phyloP scores from a whole-genome alignment of 2,113 vertebrate species.

The Elephas maximus region DNA sequence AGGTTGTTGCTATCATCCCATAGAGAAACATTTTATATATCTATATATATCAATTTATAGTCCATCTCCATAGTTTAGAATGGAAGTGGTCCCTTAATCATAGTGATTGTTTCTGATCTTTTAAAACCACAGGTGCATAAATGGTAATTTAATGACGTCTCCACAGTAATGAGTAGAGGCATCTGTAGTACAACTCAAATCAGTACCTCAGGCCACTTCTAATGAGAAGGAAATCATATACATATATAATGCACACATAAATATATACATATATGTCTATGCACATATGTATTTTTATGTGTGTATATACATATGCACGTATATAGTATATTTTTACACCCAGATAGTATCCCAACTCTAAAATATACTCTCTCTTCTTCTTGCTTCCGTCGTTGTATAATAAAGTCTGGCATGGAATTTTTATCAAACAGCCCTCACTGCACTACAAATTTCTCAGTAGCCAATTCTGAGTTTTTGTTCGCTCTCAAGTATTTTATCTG shows the following conservation, averaged over 20 bases:
- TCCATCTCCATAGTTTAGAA: conserved; percentile 63
- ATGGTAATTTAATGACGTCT: conserved; percentile 72
- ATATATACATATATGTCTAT: neutral
- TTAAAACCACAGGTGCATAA: conserved; percentile 70
- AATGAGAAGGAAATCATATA: conserved; percentile 50
- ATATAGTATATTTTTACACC: conserved; percentile 55
- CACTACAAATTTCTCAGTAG: conserved; percentile 79
- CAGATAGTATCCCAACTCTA: conserved; percentile 59
- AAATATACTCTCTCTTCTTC: conserved; percentile 67
- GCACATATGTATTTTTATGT: neutral
- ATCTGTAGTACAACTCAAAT: conserved; percentile 62
- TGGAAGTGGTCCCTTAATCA: conserved; percentile 73
- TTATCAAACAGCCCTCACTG: conserved; percentile 74
- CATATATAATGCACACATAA: neutral
- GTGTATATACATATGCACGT: neutral
- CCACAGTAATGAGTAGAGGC: conserved; percentile 62
- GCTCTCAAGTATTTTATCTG: conserved; percentile 87
- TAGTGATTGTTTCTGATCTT: conserved; percentile 81
- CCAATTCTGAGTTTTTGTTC: conserved; percentile 85
- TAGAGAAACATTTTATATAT: conserved; percentile 74
- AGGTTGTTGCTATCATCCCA: conserved; percentile 58
- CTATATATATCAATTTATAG: conserved; percentile 73
- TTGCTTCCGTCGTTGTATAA: conserved; percentile 70
- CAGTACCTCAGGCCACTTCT: conserved; percentile 54
- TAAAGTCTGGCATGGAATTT: conserved; percentile 77